Base-by-base conservation (phyloP, 2,113 vertebrate genomes). In the Asarcornis scutulata region DNA sequence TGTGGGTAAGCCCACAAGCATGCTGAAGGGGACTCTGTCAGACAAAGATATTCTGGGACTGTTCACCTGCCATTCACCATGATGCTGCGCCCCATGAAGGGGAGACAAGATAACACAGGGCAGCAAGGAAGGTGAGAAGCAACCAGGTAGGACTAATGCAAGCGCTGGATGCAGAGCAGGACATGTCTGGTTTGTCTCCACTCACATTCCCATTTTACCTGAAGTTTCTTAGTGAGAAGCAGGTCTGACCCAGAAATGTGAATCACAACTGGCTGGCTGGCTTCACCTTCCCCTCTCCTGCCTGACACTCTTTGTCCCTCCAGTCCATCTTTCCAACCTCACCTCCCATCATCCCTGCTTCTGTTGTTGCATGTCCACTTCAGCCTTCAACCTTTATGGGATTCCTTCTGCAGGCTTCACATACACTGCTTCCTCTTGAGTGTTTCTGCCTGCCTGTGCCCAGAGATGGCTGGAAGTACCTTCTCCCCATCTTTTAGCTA, bases 61-160 rank as follows among this genome's bases (percentile, higher is more conserved):
- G n/a, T 80, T 63, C 80, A 25, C 11, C 38, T 89, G n/a, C 20
- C 13, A 20, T 20, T 80, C 53, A 55, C 29, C 11, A 22, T 73
- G 56, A n/a, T 0, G 0, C 2, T 66, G 27, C 31, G 32, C 20
- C 67, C n/a, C n/a, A 34, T 62, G 63, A 72, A 42, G n/a, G 62
- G 36, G 16, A 5, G 15, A 50, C 52, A 63, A 44, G 31, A 44
- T 1, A 36, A 22, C 11, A 22, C 4, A 8, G 25, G 20, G 50
- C 20, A 93, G 26, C 13, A 17, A 40, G 68, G 48, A 89, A 68
- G n/a, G 31, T 86, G 36, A 80, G 53, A 63, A 93, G 68, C 22
- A 79, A 42, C 14, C 26, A 48, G 21, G 16, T 21, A 31, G 6
- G 25, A 34, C 27, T 77, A 85, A 50, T 13, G 6, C 16, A 36